Evolutionary conservation across 23 tunicate species (phyloP).

Genomic region (Styela clava): DNA sequence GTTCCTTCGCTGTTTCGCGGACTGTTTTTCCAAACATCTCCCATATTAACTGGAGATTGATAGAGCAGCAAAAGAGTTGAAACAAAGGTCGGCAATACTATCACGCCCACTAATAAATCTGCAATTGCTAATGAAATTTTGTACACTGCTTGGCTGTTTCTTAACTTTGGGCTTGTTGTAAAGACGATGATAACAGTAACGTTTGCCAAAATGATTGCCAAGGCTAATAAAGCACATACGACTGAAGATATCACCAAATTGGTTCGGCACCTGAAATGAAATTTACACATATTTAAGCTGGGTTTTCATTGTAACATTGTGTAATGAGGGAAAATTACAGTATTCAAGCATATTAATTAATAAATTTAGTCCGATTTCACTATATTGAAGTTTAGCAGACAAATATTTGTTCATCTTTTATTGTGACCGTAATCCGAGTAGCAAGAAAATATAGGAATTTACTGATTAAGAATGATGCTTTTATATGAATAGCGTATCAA

Average conservation of each 20-base stretch:
- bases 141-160: conserved; percentile 27
- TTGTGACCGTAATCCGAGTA: too few species aligned
- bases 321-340: too few species aligned
- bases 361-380: too few species aligned
- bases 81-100: conserved; percentile 1
- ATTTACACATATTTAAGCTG: too few species aligned
- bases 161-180: conserved; percentile 8
- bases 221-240: neutral
- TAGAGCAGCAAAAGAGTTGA: neutral
- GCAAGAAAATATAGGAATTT: too few species aligned
- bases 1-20: conserved; percentile 1
- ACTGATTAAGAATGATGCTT: too few species aligned
- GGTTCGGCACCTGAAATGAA: conserved; percentile 40
- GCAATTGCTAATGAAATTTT: conserved; percentile 10
- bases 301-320: too few species aligned
- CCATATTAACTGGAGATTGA: neutral
- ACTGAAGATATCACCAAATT: conserved; percentile 20
- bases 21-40: neutral
- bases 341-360: too few species aligned
- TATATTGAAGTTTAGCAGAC: too few species aligned
- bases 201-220: conserved; percentile 10
- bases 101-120: conserved; percentile 11
- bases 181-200: conserved; percentile 17
- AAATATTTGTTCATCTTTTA: too few species aligned
- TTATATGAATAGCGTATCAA: too few species aligned